Evolutionary conservation across 1,140 invertebrate genomes (phyloP).

Genomic region (Argopecten irradians): DNA sequence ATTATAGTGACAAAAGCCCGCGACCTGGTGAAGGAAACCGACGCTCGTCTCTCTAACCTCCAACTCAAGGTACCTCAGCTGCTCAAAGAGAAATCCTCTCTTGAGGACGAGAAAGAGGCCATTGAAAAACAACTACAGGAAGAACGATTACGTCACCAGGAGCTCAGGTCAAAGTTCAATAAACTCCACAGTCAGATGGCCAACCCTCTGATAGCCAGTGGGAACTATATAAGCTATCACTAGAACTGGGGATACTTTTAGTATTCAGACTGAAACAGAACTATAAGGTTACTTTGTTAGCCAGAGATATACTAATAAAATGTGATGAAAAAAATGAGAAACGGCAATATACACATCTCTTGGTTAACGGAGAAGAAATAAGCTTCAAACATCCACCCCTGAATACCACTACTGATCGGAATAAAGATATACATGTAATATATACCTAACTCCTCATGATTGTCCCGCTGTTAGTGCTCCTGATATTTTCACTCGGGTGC

Average conservation of each 20-base stretch:
- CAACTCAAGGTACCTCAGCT: slow-evolving; percentile 13
- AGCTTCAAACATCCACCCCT: too few species aligned
- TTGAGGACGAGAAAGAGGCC: background rate
- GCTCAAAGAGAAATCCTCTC: background rate
- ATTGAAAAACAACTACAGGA: background rate
- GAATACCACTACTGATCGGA: too few species aligned
- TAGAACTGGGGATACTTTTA: background rate
- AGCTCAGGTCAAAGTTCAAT: background rate
- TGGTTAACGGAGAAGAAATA: too few species aligned
- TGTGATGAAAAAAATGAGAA: too few species aligned
- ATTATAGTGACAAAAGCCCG: background rate
- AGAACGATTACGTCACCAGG: background rate
- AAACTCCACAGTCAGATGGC: background rate
- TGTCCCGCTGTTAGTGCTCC: too few species aligned
- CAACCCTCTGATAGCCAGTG: background rate
- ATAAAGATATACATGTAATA: too few species aligned
- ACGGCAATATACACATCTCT: too few species aligned
- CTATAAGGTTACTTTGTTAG: too few species aligned
- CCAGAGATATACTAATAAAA: too few species aligned
- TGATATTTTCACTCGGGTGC: too few species aligned
- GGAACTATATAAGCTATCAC: background rate
- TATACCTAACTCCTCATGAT: too few species aligned
- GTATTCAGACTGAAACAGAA: background rate
- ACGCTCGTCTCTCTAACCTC: background rate
- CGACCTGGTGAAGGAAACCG: background rate